These are phyloP conservation scores for Tenebrosternarchus preto DNA, from an alignment of 2,113 vertebrate species.

Conservation along the genomic window DNA sequence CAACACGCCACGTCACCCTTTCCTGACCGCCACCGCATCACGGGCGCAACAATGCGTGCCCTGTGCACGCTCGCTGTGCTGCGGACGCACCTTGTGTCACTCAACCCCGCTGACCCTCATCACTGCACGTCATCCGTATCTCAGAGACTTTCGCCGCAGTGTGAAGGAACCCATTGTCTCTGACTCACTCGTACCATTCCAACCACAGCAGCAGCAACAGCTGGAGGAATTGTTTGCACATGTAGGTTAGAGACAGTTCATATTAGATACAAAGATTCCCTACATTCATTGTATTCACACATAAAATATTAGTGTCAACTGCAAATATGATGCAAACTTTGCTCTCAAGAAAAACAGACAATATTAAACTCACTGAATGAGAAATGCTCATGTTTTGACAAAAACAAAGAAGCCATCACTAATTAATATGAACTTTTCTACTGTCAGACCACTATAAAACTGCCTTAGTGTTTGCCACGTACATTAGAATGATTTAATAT, in stretches of 20 bases:
- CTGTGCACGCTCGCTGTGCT: neutral
- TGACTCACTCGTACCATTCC: neutral
- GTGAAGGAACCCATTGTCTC: conserved; percentile 1
- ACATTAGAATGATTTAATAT: neutral
- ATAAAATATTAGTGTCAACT: too few relatives aligned
- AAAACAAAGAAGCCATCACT: neutral
- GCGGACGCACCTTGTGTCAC: conserved; percentile 12
- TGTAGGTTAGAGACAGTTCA: neutral
- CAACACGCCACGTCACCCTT: conserved; percentile 10
- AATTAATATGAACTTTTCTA: neutral
- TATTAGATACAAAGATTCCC: too few relatives aligned
- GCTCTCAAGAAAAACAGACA: too few relatives aligned
- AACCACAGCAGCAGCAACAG: neutral
- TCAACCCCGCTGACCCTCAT: conserved; percentile 18
- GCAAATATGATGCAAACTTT: too few relatives aligned
- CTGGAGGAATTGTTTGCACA: neutral
- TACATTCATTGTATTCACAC: too few relatives aligned
- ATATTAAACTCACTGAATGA: neutral
- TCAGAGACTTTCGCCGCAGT: neutral
- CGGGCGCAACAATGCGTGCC: neutral
- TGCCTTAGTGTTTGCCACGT: neutral
- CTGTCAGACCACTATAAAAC: neutral
- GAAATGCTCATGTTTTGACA: neutral
- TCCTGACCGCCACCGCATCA: neutral
- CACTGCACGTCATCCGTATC: conserved; percentile 5